Base-by-base conservation (phyloP, 2,888 invertebrate genomes). In the Conops quadrifasciatus region DNA sequence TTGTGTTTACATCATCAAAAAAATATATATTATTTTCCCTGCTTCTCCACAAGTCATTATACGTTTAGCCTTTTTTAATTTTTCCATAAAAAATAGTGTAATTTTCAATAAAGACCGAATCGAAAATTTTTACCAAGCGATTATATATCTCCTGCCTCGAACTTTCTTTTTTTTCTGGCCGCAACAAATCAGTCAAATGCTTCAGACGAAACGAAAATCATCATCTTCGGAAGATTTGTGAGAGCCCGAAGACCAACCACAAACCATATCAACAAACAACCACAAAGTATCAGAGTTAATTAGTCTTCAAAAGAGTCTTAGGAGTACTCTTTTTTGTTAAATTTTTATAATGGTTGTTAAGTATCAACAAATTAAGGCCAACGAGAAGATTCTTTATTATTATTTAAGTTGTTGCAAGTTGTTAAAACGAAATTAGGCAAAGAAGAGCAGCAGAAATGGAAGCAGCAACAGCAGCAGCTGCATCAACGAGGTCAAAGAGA, bases 361-460 rank as follows among this genome's bases (percentile, higher is more conserved):
- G 67, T 45, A 21, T 43, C 36, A 36, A 66, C 60, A 21, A 59
- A 68, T 68, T 68, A 59, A 60, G 68, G 68, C 58, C 68, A 68
- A 28, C 16, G 26, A 60, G 58, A 36, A 36, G 4, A 9, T 36
- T 36, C 5, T 36, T 36, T 36, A 36, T 9, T 51, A 60, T 60
- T 59, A 51, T 60, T 60, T 47, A 45, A 30, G 19, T 45, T 19
- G n/a, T 51, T 15, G 58, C 26, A 63, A 65, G 16, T 47, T 24
- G 64, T 24, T 47, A 11, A 36, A 26, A 21, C n/a, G n/a, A 36
- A 67, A 43, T 16, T 13, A 58, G 56, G 28, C 16, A 19, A 43
- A 56, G 56, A 56, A 45, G 19, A 36, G 56, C 36, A 66, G 26
- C 15, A 56, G 66, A 28, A 56, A 24, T 15, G 13, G 13, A 56